A percentile compares a stretch with the other conserved stretches of the same genome.
These are phyloP conservation scores for Myotis lucifugus DNA, from an alignment of 2,113 vertebrate species.

Conservation along the genomic window DNA sequence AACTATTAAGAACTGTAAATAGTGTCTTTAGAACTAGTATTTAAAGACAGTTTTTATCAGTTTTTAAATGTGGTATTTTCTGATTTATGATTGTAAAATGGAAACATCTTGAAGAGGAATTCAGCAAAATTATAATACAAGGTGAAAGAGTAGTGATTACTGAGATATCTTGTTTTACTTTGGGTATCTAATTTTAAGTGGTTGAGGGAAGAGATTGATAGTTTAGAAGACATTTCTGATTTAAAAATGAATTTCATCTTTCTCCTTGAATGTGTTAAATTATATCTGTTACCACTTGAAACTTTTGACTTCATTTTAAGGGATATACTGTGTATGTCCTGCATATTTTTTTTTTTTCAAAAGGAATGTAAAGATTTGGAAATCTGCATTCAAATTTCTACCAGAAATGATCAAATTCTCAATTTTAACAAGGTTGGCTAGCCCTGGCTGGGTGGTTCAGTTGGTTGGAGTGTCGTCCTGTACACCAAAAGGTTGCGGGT, in stretches of 20 bases:
- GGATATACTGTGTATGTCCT: background rate
- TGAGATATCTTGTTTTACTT: background rate
- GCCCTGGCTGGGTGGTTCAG: too few relatives aligned
- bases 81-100: background rate
- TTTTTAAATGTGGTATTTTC: constrained; percentile 9
- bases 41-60: background rate
- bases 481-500: background rate
- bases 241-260: background rate
- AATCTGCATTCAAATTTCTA: background rate
- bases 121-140: background rate
- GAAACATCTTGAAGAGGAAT: constrained; percentile 48
- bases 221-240: constrained; percentile 15
- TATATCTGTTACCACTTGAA: background rate
- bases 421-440: background rate
- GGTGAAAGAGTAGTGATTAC: background rate
- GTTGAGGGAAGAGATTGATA: background rate
- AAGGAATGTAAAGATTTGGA: constrained; percentile 27
- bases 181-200: background rate
- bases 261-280: background rate
- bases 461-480: background rate
- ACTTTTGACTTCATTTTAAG: constrained; percentile 47
- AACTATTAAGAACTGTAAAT: background rate
- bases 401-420: constrained; percentile 27
- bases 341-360: background rate
- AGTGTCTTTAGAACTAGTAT: constrained; percentile 1